A percentile compares a stretch with the other conserved stretches of the same genome.
phyloP scores from a whole-genome alignment of 2,113 vertebrate genomes.

The Lampris incognitus region DNA sequence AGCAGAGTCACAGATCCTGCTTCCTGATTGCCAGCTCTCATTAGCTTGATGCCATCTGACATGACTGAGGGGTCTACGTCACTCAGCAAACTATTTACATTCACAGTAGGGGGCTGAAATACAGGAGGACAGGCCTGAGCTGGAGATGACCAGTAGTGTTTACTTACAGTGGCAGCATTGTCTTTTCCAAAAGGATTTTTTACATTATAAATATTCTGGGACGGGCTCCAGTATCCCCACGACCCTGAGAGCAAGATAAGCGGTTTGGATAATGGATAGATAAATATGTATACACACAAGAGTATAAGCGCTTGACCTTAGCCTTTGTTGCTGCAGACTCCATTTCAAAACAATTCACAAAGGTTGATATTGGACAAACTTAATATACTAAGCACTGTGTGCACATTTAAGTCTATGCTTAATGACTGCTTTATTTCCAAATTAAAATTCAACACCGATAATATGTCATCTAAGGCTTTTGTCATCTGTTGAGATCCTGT shows the following conservation, averaged over 20 bases:
- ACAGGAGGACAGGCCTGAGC: not conserved
- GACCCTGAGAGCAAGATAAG: too few relatives aligned
- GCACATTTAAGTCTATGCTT: too few relatives aligned
- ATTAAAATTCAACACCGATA: too few relatives aligned
- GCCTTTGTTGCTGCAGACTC: too few relatives aligned
- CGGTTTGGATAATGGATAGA: too few relatives aligned
- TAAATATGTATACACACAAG: too few relatives aligned
- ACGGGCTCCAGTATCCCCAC: too few relatives aligned
- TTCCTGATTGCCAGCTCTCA: constrained; percentile 35
- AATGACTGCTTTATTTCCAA: too few relatives aligned
- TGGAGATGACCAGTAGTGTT: not conserved
- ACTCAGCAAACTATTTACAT: constrained; percentile 42
- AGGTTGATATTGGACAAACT: too few relatives aligned
- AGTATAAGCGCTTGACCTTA: too few relatives aligned
- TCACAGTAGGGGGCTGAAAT: constrained; percentile 11
- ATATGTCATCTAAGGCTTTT: not conserved
- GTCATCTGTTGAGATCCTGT: not conserved
- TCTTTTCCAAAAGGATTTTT: not conserved
- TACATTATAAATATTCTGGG: not conserved
- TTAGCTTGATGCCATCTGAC: constrained; percentile 38
- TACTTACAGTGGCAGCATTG: not conserved
- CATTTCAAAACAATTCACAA: too few relatives aligned
- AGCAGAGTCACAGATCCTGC: constrained; percentile 5
- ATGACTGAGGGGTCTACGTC: constrained; percentile 32
- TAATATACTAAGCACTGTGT: too few relatives aligned